Conservation (phyloP, 2,888 invertebrate species). For the Eupeodes latifasciatus region DNA sequence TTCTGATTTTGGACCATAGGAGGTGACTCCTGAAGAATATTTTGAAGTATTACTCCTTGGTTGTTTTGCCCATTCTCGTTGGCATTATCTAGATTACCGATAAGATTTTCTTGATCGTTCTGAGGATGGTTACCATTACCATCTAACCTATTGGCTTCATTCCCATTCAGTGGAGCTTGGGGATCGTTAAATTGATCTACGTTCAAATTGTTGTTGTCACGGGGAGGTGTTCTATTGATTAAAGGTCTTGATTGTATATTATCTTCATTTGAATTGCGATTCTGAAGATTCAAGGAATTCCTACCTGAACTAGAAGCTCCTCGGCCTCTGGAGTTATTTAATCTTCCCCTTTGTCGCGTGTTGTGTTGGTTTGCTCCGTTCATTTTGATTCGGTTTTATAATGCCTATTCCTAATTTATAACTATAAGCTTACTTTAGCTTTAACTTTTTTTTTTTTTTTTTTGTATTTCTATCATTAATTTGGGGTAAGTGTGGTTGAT, state of each 20-base stretch:
- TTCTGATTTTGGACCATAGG: neutral
- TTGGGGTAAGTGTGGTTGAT: neutral
- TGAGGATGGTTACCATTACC: too few species aligned
- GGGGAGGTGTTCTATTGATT: neutral
- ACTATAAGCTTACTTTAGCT: neutral
- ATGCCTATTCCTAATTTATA: neutral
- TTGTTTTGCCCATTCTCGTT: too few species aligned
- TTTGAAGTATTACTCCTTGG: too few species aligned
- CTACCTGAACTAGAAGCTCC: neutral
- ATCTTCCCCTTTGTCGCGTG: conserved; percentile 5
- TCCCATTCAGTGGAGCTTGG: neutral
- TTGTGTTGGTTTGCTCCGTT: neutral
- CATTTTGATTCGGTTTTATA: neutral
- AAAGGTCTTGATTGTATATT: neutral
- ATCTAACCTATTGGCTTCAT: too few species aligned
- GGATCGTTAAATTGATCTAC: neutral
- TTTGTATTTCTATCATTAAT: neutral
- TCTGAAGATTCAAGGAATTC: too few species aligned
- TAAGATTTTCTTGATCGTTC: too few species aligned
- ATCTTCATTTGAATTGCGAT: neutral
- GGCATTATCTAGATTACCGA: too few species aligned
- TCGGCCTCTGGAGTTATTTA: conserved; percentile 1
- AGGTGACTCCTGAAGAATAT: too few species aligned
- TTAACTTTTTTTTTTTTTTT: too few species aligned
- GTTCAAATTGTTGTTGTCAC: neutral